These are phyloP conservation scores for Matsumurasca onukii DNA, from an alignment of 1,140 invertebrate genomes.

Conservation along the genomic window DNA sequence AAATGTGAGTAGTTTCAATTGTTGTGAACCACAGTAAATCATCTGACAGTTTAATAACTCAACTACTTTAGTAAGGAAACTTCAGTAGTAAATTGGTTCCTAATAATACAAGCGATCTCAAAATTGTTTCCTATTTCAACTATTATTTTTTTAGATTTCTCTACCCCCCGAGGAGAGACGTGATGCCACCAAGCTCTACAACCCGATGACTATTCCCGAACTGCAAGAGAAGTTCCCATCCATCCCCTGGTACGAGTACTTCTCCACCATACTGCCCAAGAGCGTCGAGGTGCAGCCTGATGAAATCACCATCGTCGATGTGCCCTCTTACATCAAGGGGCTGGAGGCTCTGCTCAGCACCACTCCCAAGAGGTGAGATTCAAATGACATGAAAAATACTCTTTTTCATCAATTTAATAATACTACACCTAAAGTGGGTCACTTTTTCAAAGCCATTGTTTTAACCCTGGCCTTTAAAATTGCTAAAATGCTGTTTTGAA, in stretches of 20 bases:
- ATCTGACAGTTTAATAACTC: too few relatives aligned
- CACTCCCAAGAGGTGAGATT: conserved; percentile 57
- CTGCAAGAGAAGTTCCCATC: conserved; percentile 71
- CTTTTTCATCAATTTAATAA: too few relatives aligned
- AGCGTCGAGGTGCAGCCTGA: conserved; percentile 60
- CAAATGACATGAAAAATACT: too few relatives aligned
- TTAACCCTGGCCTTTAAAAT: too few relatives aligned
- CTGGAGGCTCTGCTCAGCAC: conserved; percentile 59
- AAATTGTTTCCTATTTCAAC: too few relatives aligned
- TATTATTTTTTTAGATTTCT: conserved; percentile 74
- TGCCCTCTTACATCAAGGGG: conserved; percentile 71
- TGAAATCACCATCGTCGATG: conserved; percentile 78
- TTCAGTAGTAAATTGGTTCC: too few relatives aligned
- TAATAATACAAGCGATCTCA: too few relatives aligned
- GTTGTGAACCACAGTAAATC: too few relatives aligned
- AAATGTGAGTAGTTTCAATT: conserved; percentile 66
- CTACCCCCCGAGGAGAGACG: conserved; percentile 86
- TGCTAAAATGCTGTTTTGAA: too few relatives aligned
- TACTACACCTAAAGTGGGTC: too few relatives aligned
- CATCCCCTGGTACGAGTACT: conserved; percentile 79
- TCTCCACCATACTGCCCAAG: conserved; percentile 70
- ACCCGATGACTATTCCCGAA: conserved; percentile 80
- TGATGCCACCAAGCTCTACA: conserved; percentile 88
- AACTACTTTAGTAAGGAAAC: too few relatives aligned
- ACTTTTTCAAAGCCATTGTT: too few relatives aligned